Evolutionary conservation across 1,140 invertebrate genomes (phyloP), one percentile per base, ranked within the genome.

Genomic region (Pachyrhynchus sulphureomaculatus): DNA sequence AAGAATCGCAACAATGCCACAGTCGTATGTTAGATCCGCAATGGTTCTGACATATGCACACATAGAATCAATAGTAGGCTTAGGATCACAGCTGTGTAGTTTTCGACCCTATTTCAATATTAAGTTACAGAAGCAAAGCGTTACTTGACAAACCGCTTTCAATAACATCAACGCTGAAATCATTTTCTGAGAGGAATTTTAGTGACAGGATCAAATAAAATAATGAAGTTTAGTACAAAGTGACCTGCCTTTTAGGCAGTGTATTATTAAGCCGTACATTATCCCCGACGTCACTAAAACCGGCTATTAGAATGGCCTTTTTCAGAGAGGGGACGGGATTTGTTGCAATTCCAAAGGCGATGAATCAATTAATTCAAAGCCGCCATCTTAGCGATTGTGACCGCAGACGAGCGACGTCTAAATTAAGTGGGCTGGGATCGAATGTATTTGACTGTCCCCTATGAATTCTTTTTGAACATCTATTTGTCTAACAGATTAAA

Each of bases 231-330:
- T 72, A 67, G 71, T 72, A 74, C 70, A 74, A 72, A 74, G 71
- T 75, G 73, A 75, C 73, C 73, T 75, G 73, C 73, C 73, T 75
- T 75, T 75, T 75, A 72, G 73, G 73, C 73, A 74, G 69, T 70
- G 70, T 63, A 75, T 75, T 75, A 75, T 75, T 72, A 74, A 74
- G 72, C 71, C 70, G 65, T 74, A 71, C 72, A 73, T 75, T 72
- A 74, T 73, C 65, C 68, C 42, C 37, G 66, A 71, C 71, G 69
- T 70, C 71, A 73, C 62, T 62, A 66, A 67, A 70, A 71, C 68
- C 66, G 61, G 44, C 66, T 48, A 68, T 72, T 65, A 72, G 71
- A 71, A 61, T 71, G 66, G 64, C 62, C 67, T 48, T 68, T 67
- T 72, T 32, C 6, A 1, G n/a, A 51, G 23, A 23, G 36, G 8